Evolutionary conservation across 2,113 vertebrate species (phyloP).

Genomic region (Nibea coibor): DNA sequence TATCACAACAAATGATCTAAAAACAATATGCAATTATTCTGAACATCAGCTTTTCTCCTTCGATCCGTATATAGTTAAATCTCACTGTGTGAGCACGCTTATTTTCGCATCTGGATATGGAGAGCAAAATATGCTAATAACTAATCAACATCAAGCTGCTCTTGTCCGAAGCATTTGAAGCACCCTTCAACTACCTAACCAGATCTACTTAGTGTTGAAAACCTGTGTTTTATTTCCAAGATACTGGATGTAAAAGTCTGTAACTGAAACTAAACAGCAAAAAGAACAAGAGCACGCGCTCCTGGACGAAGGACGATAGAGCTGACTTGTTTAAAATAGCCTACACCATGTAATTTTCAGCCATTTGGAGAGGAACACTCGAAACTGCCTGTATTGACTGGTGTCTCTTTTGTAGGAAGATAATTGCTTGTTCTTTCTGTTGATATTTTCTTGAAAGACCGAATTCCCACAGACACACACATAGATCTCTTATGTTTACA

Average conservation of each 20-base stretch:
- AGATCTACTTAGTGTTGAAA: background rate
- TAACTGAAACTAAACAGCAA: background rate
- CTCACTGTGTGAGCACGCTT: background rate
- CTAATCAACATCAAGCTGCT: background rate
- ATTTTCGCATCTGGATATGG: background rate
- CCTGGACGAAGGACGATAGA: slow-evolving; percentile 18
- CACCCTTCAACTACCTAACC: background rate
- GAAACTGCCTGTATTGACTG: slow-evolving; percentile 34
- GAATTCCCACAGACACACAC: slow-evolving; percentile 28
- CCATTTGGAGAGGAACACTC: slow-evolving; percentile 25
- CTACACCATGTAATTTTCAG: slow-evolving; percentile 25
- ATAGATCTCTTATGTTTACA: slow-evolving; percentile 12
- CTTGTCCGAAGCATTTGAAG: background rate
- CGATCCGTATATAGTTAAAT: background rate
- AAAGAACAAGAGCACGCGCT: background rate
- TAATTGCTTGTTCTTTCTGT: slow-evolving; percentile 46
- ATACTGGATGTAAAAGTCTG: slow-evolving; percentile 6
- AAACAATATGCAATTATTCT: too few species aligned
- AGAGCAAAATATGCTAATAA: background rate
- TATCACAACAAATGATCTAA: too few species aligned
- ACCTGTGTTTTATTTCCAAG: background rate
- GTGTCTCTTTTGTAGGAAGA: slow-evolving; percentile 36
- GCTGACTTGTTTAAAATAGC: slow-evolving; percentile 33
- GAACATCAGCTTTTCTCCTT: background rate
- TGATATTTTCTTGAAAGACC: slow-evolving; percentile 36